Evolutionary conservation across 2,113 vertebrate genomes (phyloP).

Genomic region (Elephas maximus): DNA sequence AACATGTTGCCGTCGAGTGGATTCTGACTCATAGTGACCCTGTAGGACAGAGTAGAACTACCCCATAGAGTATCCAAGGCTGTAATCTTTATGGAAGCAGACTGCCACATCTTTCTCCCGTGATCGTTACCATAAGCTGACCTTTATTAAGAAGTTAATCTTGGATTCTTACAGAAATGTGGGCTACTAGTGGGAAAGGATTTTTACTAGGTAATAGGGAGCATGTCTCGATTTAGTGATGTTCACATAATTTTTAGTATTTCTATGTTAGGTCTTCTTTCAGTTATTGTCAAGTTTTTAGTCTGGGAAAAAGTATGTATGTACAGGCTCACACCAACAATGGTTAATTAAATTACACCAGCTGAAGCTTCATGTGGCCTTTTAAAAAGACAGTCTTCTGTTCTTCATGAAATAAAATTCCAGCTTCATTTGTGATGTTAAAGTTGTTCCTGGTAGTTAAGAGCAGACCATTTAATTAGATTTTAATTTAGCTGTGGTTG

Average conservation of each 20-base stretch:
- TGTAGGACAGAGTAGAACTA: too few relatives aligned
- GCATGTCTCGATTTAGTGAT: neutral
- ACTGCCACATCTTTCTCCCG: neutral
- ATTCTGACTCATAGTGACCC: too few relatives aligned
- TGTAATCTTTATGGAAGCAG: too few relatives aligned
- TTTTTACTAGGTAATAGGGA: neutral
- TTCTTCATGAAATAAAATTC: neutral
- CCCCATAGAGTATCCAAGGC: too few relatives aligned
- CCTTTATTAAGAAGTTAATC: neutral
- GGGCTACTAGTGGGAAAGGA: neutral
- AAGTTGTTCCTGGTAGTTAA: neutral
- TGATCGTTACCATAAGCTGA: neutral
- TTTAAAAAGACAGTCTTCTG: neutral
- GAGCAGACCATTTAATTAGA: neutral
- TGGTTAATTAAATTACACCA: neutral
- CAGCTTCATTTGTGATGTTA: neutral
- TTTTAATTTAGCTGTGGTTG: constrained; percentile 30
- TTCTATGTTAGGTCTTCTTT: neutral
- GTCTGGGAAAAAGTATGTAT: neutral
- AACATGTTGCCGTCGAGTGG: too few relatives aligned
- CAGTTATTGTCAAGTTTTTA: neutral
- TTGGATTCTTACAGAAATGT: neutral
- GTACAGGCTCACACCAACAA: neutral
- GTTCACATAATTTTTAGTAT: neutral
- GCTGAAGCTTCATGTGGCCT: neutral